Percentiles rank a stretch among this genome's conserved stretches.
Conservation (phyloP, 2,888 invertebrate species). For the Platycheirus rosarum region DNA sequence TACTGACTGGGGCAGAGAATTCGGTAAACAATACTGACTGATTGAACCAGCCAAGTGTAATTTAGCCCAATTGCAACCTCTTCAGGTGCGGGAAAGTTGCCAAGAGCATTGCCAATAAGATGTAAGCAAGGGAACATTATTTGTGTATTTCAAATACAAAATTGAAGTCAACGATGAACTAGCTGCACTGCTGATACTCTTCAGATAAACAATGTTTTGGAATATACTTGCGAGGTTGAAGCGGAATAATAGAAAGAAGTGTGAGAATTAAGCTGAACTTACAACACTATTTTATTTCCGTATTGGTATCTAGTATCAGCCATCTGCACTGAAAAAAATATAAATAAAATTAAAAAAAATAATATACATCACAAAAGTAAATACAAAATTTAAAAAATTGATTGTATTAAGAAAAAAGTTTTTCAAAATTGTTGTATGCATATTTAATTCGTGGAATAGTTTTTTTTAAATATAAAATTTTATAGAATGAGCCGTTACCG, state of each 20-base stretch:
- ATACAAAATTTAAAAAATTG: too few species aligned
- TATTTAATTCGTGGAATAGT: too few species aligned
- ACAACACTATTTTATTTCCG: neutral
- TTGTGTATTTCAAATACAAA: conserved; percentile 48
- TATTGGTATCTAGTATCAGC: too few species aligned
- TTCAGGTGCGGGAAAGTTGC: conserved; percentile 67
- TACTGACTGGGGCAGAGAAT: neutral
- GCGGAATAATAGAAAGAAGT: neutral
- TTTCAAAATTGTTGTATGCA: too few species aligned
- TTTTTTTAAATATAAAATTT: too few species aligned
- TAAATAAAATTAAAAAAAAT: too few species aligned
- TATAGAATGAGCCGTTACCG: too few species aligned
- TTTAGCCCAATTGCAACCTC: conserved; percentile 65
- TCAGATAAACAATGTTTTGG: conserved; percentile 11
- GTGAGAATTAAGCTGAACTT: neutral
- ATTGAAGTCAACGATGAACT: conserved; percentile 28
- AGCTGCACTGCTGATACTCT: conserved; percentile 37
- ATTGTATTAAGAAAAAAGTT: too few species aligned
- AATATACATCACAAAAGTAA: too few species aligned
- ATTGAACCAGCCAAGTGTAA: conserved; percentile 72
- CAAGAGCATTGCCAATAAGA: conserved; percentile 56
- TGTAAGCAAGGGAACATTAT: conserved; percentile 49
- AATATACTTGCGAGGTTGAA: neutral
- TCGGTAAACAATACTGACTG: conserved; percentile 61
- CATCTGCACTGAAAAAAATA: too few species aligned